A percentile compares a stretch with the other conserved stretches of the same genome.
These are phyloP conservation scores for Hyperoplus immaculatus DNA, from an alignment of 2,797 vertebrate genomes.

Conservation along the genomic window DNA sequence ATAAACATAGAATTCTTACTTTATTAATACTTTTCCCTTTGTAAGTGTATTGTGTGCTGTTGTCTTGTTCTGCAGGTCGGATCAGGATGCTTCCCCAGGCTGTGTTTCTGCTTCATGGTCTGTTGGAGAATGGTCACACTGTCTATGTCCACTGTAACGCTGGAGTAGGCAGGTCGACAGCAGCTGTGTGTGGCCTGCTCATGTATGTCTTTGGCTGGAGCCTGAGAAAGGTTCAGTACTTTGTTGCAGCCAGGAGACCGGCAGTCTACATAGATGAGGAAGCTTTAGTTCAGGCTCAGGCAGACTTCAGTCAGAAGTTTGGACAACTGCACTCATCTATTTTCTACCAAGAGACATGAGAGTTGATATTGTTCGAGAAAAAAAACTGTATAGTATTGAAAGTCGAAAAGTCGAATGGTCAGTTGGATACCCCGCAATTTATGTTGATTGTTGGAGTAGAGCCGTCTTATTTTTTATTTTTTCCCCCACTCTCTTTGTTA, in stretches of 20 bases:
- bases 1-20: not conserved
- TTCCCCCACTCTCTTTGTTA: too few relatives aligned
- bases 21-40: not conserved
- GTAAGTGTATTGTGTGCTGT: not conserved
- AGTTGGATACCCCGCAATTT: too few relatives aligned
- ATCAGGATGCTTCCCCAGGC: constrained; percentile 96
- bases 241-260: constrained; percentile 88
- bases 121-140: constrained; percentile 93
- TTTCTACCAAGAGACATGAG: constrained; percentile 61
- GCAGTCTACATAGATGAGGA: constrained; percentile 96
- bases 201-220: constrained; percentile 94
- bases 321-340: constrained; percentile 68
- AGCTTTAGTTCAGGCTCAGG: constrained; percentile 88
- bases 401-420: too few relatives aligned
- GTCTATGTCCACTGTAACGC: constrained; percentile 98
- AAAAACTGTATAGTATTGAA: too few relatives aligned
- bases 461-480: too few relatives aligned
- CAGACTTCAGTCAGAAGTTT: constrained; percentile 88
- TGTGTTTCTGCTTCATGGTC: constrained; percentile 92
- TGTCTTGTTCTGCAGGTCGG: constrained; percentile 84
- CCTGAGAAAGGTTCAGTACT: constrained; percentile 94
- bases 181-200: constrained; percentile 93
- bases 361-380: not conserved
- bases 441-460: too few relatives aligned
- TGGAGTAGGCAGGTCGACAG: constrained; percentile 94